These are phyloP conservation scores for Meandrusa payeni DNA, from an alignment of 2,888 invertebrate species.

Conservation along the genomic window DNA sequence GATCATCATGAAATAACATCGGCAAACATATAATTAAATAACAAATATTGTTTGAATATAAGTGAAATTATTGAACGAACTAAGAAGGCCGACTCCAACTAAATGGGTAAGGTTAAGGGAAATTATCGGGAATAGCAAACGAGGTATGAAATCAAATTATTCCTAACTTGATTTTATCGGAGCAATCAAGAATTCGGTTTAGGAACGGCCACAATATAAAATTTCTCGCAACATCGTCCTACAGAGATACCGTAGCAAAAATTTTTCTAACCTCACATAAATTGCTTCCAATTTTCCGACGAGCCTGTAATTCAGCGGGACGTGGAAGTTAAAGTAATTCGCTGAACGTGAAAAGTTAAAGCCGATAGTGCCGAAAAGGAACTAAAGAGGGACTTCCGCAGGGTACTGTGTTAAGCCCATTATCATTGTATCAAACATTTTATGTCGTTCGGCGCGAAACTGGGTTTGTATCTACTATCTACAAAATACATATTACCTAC, in stretches of 20 bases:
- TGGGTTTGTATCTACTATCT: no score
- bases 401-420: slow-evolving; percentile 7
- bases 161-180: no score
- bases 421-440: slow-evolving; percentile 11
- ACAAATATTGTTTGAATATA: no score
- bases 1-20: slow-evolving; percentile 1
- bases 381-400: slow-evolving; percentile 13
- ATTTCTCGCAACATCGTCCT: neutral
- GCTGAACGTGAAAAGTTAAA: slow-evolving; percentile 22
- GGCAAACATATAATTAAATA: no score
- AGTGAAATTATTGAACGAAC: no score
- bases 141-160: no score
- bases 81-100: no score
- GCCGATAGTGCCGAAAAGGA: slow-evolving; percentile 22
- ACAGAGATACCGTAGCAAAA: neutral
- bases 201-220: neutral
- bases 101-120: no score
- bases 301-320: slow-evolving; percentile 10
- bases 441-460: neutral
- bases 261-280: slow-evolving; percentile 17
- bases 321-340: slow-evolving; percentile 19
- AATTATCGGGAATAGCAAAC: no score
- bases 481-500: no score
- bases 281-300: slow-evolving; percentile 18
- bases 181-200: no score